A percentile compares a stretch with the other conserved stretches of the same genome.
Evolutionary conservation across 2,888 invertebrate genomes (phyloP).

Genomic region (Drosophila quinaria): DNA sequence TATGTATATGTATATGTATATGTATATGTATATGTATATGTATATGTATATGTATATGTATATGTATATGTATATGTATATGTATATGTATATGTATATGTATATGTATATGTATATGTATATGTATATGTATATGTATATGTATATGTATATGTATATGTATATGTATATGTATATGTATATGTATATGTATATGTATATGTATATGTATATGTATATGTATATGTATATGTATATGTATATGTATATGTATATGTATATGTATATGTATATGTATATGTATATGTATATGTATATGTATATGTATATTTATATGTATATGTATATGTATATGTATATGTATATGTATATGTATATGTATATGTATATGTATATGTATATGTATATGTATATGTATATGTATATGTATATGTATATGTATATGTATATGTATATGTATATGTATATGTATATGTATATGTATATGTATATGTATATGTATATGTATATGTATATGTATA

Average conservation of each 20-base stretch:
- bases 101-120: slow-evolving; percentile 8
- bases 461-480: slow-evolving; percentile 3
- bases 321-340: slow-evolving; percentile 11
- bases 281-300: slow-evolving; percentile 14
- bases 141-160: slow-evolving; percentile 3
- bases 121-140: slow-evolving; percentile 6
- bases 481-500: slow-evolving; percentile 4
- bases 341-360: slow-evolving; percentile 5
- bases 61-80: slow-evolving; percentile 2
- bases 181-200: slow-evolving; percentile 7
- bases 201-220: slow-evolving; percentile 11
- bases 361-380: slow-evolving; percentile 9
- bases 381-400: slow-evolving; percentile 12
- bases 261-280: slow-evolving; percentile 6
- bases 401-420: slow-evolving; percentile 10
- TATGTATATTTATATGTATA: slow-evolving; percentile 14
- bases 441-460: slow-evolving; percentile 1
- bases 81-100: slow-evolving; percentile 3
- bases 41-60: slow-evolving; percentile 3
- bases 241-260: slow-evolving; percentile 6
- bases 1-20: slow-evolving; percentile 3
- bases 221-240: slow-evolving; percentile 11
- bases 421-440: slow-evolving; percentile 6
- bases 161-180: slow-evolving; percentile 3
- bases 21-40: slow-evolving; percentile 13